phyloP scores from a whole-genome alignment of 1,140 invertebrate genomes.

The Heliconius nattereri region DNA sequence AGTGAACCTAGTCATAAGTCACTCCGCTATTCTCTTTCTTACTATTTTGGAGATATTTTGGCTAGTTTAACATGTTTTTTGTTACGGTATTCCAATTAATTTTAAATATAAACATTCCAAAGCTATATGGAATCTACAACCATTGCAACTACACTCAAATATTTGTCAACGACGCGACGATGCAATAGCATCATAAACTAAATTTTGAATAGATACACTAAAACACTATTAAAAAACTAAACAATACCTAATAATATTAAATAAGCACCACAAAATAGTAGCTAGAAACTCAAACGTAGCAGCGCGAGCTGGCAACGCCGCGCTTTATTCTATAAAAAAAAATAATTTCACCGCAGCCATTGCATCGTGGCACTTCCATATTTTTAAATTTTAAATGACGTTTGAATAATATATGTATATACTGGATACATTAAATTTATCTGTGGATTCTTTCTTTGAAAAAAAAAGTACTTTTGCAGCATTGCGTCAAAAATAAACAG shows the following conservation, averaged over 20 bases:
- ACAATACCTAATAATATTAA: not conserved
- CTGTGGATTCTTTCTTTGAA: conserved; percentile 28
- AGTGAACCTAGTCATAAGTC: not conserved
- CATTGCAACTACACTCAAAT: not conserved
- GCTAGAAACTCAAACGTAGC: not conserved
- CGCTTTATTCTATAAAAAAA: conserved; percentile 31
- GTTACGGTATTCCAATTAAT: not conserved
- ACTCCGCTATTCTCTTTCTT: not conserved
- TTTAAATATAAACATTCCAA: not conserved
- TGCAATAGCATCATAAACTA: not conserved
- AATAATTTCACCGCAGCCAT: conserved; percentile 20
- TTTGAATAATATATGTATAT: conserved; percentile 28
- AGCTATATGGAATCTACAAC: not conserved
- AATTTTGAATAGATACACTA: not conserved
- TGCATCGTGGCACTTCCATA: conserved; percentile 16
- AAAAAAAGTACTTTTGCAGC: conserved; percentile 20
- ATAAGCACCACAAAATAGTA: not conserved
- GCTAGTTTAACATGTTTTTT: too few relatives aligned
- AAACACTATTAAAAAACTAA: not conserved
- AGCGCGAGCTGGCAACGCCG: conserved; percentile 43
- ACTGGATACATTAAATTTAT: conserved; percentile 24
- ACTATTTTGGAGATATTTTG: not conserved
- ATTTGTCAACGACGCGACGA: not conserved
- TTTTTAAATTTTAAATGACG: conserved; percentile 30
- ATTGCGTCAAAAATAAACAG: conserved; percentile 27